Conservation (phyloP, 2,113 vertebrate species). For the Orthonyx spaldingii region DNA sequence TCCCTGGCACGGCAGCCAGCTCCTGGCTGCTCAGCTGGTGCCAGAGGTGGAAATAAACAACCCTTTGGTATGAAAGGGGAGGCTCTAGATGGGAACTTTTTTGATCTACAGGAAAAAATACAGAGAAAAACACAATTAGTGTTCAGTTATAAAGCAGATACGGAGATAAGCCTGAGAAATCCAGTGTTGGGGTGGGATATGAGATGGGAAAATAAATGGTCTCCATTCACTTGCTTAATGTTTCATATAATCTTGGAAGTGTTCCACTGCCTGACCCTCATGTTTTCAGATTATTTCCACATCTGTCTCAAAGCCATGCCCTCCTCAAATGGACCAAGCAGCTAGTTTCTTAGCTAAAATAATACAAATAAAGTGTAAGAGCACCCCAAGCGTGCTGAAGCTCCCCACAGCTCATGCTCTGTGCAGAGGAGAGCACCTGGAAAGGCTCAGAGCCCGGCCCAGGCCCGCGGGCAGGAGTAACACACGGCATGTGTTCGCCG, state of each 20-base stretch:
- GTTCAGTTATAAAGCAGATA: conserved; percentile 6
- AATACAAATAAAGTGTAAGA: background rate
- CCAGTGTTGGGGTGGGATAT: background rate
- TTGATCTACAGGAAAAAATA: background rate
- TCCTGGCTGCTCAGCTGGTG: background rate
- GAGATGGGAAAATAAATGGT: conserved; percentile 31
- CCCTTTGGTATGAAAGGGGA: background rate
- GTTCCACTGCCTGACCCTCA: conserved; percentile 6
- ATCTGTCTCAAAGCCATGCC: background rate
- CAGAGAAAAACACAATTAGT: background rate
- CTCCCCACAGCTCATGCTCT: background rate
- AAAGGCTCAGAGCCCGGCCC: background rate
- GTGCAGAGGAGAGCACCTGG: background rate
- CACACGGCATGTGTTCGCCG: background rate
- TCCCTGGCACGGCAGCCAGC: background rate
- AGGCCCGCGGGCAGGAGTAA: background rate
- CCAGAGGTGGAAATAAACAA: background rate
- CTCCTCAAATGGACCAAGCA: conserved; percentile 11
- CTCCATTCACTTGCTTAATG: conserved; percentile 42
- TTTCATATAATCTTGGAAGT: conserved; percentile 31
- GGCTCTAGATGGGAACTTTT: background rate
- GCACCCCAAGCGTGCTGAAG: background rate
- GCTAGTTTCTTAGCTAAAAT: background rate
- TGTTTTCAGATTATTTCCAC: conserved; percentile 40
- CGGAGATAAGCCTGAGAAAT: conserved; percentile 42